Conservation (phyloP, 2,113 vertebrate species). For the Telmatochromis brachygnathus region DNA sequence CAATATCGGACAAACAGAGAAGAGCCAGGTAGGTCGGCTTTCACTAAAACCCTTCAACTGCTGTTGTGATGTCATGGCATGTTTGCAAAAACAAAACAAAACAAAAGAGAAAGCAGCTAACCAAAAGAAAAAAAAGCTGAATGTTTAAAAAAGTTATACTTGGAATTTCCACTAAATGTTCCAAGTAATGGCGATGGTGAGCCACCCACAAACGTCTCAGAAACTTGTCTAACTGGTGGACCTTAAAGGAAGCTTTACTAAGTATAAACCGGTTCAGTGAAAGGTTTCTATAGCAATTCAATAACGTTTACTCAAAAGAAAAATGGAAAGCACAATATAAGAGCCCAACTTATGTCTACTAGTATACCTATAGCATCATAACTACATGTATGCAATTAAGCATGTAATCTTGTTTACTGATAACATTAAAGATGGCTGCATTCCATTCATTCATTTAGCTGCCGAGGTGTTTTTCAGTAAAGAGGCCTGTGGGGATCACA, state of each 20-base stretch:
- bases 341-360: neutral
- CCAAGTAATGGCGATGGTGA: neutral
- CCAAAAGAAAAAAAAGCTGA: neutral
- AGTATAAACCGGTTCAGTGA: neutral
- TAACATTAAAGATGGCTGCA: neutral
- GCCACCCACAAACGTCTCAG: neutral
- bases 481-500: neutral
- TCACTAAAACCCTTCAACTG: neutral
- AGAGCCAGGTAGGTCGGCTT: neutral
- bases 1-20: neutral
- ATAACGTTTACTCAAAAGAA: neutral
- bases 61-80: neutral
- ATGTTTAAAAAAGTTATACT: neutral
- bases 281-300: neutral
- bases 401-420: neutral
- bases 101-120: neutral
- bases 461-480: neutral
- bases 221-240: neutral
- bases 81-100: neutral
- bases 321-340: neutral
- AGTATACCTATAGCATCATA: neutral
- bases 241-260: neutral
- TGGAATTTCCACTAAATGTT: neutral
- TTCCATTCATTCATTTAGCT: neutral
- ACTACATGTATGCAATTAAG: neutral